A percentile compares a stretch with the other conserved stretches of the same genome.
phyloP scores from a whole-genome alignment of 2,888 invertebrate genomes.

The Drosophila kokeensis region DNA sequence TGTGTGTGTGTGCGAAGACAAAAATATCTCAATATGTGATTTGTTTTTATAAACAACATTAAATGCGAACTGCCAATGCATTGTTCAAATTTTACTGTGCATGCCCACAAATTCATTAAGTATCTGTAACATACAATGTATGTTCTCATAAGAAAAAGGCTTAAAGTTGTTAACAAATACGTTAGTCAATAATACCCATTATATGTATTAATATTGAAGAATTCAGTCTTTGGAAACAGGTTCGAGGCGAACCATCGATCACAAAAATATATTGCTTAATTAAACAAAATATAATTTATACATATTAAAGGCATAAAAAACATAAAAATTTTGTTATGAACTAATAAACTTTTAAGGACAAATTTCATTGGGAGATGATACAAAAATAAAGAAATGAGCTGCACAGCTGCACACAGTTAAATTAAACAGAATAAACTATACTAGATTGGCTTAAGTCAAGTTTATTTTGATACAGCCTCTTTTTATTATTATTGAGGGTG shows the following conservation, averaged over 20 bases:
- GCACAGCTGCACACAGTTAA: not conserved
- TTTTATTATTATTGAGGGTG: slow-evolving; percentile 17
- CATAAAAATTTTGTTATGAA: not conserved
- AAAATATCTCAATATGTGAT: slow-evolving; percentile 65
- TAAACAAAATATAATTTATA: not conserved
- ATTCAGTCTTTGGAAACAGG: not conserved
- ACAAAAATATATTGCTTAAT: not conserved
- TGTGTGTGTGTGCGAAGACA: slow-evolving; percentile 29
- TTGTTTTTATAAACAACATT: slow-evolving; percentile 76
- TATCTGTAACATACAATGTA: slow-evolving; percentile 30
- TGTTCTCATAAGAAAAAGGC: not conserved
- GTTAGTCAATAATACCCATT: not conserved
- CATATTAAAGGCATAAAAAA: not conserved
- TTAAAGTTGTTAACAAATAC: not conserved
- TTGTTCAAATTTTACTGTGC: slow-evolving; percentile 23
- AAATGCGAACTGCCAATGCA: slow-evolving; percentile 53
- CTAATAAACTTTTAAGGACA: not conserved
- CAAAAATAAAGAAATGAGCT: not conserved
- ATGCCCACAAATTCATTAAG: slow-evolving; percentile 7
- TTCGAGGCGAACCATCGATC: not conserved
- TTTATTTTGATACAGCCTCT: slow-evolving; percentile 5
- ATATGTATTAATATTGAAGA: not conserved
- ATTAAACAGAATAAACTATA: not conserved
- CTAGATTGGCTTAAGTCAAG: slow-evolving; percentile 1
- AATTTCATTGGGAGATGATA: not conserved